Percentiles rank a stretch among this genome's conserved stretches.
These are phyloP conservation scores for Zaprionus davidi DNA, from an alignment of 1,140 invertebrate species.

Conservation along the genomic window DNA sequence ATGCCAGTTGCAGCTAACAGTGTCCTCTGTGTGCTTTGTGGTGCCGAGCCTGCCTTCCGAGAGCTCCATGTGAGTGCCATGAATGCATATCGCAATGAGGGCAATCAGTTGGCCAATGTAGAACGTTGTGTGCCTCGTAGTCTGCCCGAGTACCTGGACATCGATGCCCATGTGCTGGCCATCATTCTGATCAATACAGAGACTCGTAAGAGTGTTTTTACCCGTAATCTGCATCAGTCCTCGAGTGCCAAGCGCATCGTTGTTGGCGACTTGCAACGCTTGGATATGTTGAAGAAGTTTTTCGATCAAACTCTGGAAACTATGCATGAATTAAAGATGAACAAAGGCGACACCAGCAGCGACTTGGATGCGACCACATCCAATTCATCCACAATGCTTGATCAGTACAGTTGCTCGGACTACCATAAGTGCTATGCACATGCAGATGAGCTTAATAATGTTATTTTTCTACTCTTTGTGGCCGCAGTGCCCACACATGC, in stretches of 20 bases:
- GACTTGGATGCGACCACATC: conserved; percentile 18
- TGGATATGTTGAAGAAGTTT: conserved; percentile 74
- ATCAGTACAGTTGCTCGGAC: conserved; percentile 77
- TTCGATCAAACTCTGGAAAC: conserved; percentile 74
- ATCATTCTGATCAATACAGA: conserved; percentile 69
- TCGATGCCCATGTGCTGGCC: conserved; percentile 70
- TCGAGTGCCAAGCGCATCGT: conserved; percentile 65
- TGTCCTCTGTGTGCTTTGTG: conserved; percentile 71
- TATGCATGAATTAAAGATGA: conserved; percentile 44
- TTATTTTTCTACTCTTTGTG: conserved; percentile 70
- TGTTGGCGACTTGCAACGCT: conserved; percentile 67
- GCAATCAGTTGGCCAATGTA: conserved; percentile 52
- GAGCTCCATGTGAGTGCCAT: conserved; percentile 67
- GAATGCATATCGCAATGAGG: conserved; percentile 64
- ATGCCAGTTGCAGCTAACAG: conserved; percentile 69
- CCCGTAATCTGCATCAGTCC: conserved; percentile 69
- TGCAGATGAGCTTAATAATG: conserved; percentile 62
- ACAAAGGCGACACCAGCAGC: not conserved
- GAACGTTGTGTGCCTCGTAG: conserved; percentile 71
- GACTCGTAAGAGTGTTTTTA: conserved; percentile 64
- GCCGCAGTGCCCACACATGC: conserved; percentile 74
- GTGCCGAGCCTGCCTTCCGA: conserved; percentile 68
- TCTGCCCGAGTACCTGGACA: conserved; percentile 69
- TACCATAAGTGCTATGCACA: conserved; percentile 77
- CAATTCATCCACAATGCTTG: conserved; percentile 43